Evolutionary conservation across 2,888 invertebrate genomes (phyloP), one percentile per base, ranked within the genome.

Genomic region (Sturmia bella): DNA sequence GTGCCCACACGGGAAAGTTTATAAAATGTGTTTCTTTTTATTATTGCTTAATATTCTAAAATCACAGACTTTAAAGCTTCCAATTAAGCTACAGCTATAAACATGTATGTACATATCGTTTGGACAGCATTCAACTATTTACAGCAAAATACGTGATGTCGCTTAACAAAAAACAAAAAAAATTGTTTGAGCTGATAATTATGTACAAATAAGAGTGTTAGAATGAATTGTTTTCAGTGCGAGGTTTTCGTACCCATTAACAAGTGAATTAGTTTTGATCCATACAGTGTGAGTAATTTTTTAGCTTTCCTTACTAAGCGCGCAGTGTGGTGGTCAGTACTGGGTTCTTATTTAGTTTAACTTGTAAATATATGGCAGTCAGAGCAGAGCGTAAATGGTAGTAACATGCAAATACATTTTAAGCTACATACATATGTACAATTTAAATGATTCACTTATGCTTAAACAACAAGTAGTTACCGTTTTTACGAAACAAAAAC

Each of bases 241-340:
- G 64, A 17, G 7, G 45, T 43, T 54, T 39, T 15, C 15, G 54
- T 54, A 12, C 19, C 32, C 6, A 1, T 39, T 4, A 41, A 21
- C 9, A 21, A 3, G 0, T 52, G 11, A 17, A 17, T 56, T 17
- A 27, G 7, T 32, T 52, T 39, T 12, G 0, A 50, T 54, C 43
- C 54, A 54, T 76, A 52, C 43, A 68, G 41, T 21, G 61, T 76
- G 54, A 68, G 76, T 68, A 68, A n/a, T 50, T 17, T 19, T 27
- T 43, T 54, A 54, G 15, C 27, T 57, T 15, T 59, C 63, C 73
- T 68, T 45, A 50, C 50, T 70, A 76, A 84, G 84, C 83, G 84
- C 84, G 85, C 84, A 86, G 85, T 85, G 85, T 86, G 88, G 86
- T 85, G 83, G 85, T 86, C 81, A 85, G 85, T 85, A 86, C 83